A percentile compares a stretch with the other conserved stretches of the same genome.
Conservation (phyloP, 2,113 vertebrate genomes). For the Hydropotes inermis region DNA sequence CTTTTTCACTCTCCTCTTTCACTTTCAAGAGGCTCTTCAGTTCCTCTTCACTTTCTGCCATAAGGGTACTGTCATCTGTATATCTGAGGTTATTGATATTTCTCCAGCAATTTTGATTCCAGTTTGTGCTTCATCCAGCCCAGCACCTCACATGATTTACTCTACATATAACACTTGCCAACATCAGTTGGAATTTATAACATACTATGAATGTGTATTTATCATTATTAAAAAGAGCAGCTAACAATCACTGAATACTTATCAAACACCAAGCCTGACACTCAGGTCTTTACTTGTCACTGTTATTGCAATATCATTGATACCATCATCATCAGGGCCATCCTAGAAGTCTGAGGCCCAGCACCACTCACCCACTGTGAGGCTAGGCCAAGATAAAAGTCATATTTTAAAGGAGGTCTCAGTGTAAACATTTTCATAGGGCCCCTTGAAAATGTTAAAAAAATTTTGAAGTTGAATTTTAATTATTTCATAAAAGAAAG, state of each 20-base stretch:
- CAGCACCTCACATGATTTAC: background rate
- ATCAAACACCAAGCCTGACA: background rate
- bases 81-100: background rate
- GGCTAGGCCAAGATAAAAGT: background rate
- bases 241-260: background rate
- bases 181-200: background rate
- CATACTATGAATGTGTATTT: background rate
- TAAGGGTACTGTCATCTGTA: background rate
- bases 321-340: background rate
- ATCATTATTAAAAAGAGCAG: background rate
- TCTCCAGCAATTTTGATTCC: background rate
- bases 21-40: background rate
- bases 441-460: background rate
- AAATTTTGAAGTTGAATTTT: background rate
- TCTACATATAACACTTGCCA: background rate
- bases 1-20: background rate
- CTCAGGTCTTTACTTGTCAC: background rate
- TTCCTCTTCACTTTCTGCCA: background rate
- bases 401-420: conserved; percentile 13
- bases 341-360: background rate
- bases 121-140: background rate
- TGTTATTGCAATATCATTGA: background rate
- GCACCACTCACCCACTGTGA: background rate
- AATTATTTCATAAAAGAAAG: conserved; percentile 40
- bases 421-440: conserved; percentile 17